A percentile compares a stretch with the other conserved stretches of the same genome.
Evolutionary conservation across 2,113 vertebrate genomes (phyloP).

Genomic region (Dasyprocta punctata): DNA sequence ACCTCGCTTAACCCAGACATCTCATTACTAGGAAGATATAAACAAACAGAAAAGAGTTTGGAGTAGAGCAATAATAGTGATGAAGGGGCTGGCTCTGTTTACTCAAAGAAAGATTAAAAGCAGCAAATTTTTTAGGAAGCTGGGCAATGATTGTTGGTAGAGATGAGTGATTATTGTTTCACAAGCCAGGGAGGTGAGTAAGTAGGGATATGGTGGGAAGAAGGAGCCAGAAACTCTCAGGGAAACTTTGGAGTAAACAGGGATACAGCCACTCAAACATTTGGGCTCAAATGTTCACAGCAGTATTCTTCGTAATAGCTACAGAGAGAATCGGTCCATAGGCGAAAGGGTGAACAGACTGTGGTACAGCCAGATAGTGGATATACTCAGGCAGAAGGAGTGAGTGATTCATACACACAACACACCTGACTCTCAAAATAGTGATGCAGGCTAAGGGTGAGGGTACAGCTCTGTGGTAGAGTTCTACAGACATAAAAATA

Average conservation of each 20-base stretch:
- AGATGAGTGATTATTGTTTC: not conserved
- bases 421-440: not conserved
- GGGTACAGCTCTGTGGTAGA: not conserved
- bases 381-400: not conserved
- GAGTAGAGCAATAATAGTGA: constrained; percentile 51
- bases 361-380: not conserved
- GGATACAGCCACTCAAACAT: not conserved
- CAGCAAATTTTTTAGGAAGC: not conserved
- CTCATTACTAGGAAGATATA: constrained; percentile 41
- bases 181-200: not conserved
- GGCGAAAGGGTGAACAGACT: not conserved
- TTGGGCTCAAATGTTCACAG: not conserved
- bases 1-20: not conserved
- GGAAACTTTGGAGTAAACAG: not conserved
- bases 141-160: not conserved
- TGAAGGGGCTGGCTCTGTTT: constrained; percentile 40
- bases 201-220: not conserved
- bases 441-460: not conserved
- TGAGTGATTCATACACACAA: not conserved
- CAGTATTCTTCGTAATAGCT: not conserved
- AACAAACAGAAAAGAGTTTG: constrained; percentile 27
- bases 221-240: not conserved
- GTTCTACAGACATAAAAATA: not conserved
- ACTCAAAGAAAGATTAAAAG: constrained; percentile 34
- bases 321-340: not conserved